Base-by-base conservation (phyloP, 53 echinoderm and acorn worm genomes). In the Luidia sarsii region DNA sequence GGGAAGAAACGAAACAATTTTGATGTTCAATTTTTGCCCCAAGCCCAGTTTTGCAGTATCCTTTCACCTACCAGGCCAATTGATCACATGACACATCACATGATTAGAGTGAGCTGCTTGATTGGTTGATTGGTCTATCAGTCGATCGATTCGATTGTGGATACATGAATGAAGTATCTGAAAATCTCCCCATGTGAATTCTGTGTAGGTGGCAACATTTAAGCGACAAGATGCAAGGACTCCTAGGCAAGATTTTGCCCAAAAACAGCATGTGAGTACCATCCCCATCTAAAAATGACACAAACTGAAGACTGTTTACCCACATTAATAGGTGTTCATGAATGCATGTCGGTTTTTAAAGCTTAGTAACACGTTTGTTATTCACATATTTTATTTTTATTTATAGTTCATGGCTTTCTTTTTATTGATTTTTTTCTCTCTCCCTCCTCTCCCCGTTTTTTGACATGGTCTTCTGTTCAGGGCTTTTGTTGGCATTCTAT, bases 201-300 rank as follows among this genome's bases (percentile, higher is more conserved):
- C 77, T 77, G 77, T 77, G 82, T 86, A 95, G 95, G 92, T 95
- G 90, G 95, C 90, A 95, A 67, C 92, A 95, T 59, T 82, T 95
- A 69, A 86, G 90, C 38, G 88, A 90, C 85, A 95, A 95, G 95
- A 92, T 95, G 89, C 89, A 89, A 57, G 93, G 93, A 63, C 81
- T 93, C 19, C 85, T 95, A 68, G 95, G 90, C 85, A 95, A 95
- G 85, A 87, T 95, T 29, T 85, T 95, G 81, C 95, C 92, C 80
- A 95, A 95, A 92, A 92, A 90, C 85, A 88, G 85, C 88, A 95
- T 92, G 95, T 95, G 95, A 95, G 95, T 95, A 95, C 90, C 67
- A 66, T 39, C 67, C 63, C 67, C 45, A 43, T 67, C 45, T 67
- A 63, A 65, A 46, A 57, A 72, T 36, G 33, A 74, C 43, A 88